phyloP scores from a whole-genome alignment of 2,888 invertebrate species.

The Acleris sparsana region DNA sequence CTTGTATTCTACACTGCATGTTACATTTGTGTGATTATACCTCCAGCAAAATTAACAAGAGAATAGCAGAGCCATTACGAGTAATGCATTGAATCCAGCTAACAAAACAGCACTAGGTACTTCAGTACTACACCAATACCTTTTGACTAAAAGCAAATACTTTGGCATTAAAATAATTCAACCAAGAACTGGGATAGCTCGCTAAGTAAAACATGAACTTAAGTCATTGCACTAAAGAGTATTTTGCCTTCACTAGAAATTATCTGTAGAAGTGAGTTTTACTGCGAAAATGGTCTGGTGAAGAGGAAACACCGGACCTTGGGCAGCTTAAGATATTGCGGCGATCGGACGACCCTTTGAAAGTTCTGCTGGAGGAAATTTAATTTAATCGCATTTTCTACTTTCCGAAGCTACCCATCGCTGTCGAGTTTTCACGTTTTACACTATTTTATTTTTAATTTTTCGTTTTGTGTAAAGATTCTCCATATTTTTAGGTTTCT shows the following conservation, averaged over 20 bases:
- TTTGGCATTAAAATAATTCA: conserved; percentile 35
- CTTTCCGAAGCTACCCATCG: conserved; percentile 66
- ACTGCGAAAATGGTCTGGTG: conserved; percentile 50
- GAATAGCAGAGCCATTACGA: neutral
- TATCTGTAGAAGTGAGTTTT: conserved; percentile 32
- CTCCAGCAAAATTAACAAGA: too few relatives aligned
- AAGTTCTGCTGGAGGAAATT: conserved; percentile 73
- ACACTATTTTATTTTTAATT: conserved; percentile 51
- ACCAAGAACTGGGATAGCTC: conserved; percentile 30
- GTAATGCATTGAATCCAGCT: neutral
- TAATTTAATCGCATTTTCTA: conserved; percentile 79
- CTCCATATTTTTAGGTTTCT: too few relatives aligned
- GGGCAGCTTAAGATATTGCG: conserved; percentile 74
- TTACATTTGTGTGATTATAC: too few relatives aligned
- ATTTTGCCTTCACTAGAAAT: conserved; percentile 19
- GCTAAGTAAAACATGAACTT: conserved; percentile 17
- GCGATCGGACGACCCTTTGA: conserved; percentile 74
- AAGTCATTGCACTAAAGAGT: conserved; percentile 17
- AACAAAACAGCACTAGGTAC: neutral
- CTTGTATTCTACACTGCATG: too few relatives aligned
- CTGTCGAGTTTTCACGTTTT: conserved; percentile 54
- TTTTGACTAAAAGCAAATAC: conserved; percentile 18
- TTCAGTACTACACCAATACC: conserved; percentile 7
- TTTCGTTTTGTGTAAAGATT: neutral
- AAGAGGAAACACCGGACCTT: conserved; percentile 55